Conservation (phyloP, 2,113 vertebrate species). For the Anser cygnoides region DNA sequence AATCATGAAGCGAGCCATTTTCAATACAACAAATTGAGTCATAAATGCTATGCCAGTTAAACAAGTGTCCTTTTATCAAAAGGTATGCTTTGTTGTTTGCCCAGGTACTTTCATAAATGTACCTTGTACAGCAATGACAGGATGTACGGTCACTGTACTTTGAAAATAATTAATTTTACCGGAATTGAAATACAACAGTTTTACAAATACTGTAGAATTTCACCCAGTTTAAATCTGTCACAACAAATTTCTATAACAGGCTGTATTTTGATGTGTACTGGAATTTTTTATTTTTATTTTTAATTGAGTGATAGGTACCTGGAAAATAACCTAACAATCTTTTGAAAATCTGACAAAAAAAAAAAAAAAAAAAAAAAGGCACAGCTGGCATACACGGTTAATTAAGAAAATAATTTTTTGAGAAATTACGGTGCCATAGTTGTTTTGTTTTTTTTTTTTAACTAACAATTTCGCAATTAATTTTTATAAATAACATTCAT, state of each 20-base stretch:
- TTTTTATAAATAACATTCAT: not conserved
- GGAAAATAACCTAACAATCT: not conserved
- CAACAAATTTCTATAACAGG: not conserved
- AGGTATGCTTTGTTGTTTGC: not conserved
- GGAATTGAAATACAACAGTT: not conserved
- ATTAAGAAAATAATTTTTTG: not conserved
- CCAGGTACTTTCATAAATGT: not conserved
- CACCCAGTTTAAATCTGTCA: not conserved
- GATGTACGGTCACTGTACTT: not conserved
- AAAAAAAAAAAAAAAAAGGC: slow-evolving; percentile 10
- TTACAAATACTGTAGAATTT: slow-evolving; percentile 16
- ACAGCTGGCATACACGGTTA: not conserved
- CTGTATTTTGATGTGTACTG: not conserved
- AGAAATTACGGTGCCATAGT: not conserved
- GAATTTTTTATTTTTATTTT: slow-evolving; percentile 38
- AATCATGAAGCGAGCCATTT: not conserved
- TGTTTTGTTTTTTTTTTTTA: not conserved
- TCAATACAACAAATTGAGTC: not conserved
- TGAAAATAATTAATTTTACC: not conserved
- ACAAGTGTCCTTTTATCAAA: not conserved
- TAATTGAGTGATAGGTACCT: slow-evolving; percentile 7
- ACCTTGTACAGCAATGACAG: not conserved
- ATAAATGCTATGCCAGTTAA: not conserved
- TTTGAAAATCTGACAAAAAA: not conserved
- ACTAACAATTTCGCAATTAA: not conserved